Evolutionary conservation across 2,888 invertebrate species (phyloP), one percentile per base, ranked within the genome.

Genomic region (Drosophila dives): DNA sequence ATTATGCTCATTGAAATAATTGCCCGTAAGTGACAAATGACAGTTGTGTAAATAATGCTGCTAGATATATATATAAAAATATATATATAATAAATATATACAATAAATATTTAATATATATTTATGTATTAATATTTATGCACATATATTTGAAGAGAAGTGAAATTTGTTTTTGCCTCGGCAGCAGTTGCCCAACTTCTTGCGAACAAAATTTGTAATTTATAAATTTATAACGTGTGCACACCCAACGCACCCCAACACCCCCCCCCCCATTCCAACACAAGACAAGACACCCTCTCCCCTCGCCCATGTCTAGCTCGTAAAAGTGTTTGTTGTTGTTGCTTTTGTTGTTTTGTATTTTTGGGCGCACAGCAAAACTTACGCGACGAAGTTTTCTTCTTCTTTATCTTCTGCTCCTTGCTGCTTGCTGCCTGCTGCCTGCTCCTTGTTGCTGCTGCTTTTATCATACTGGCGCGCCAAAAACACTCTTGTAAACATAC

Each of bases 221-320:
- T 91, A 91, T 92, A 91, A 91, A 91, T 91, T 92, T 91, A 91
- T 92, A 90, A 91, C 86, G 79, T 77, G 36, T 50, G 58, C 72
- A 38, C 26, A 53, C n/a, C n/a, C 11, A 20, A 32, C 42, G 8
- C 34, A 15, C 23, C 11, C 53, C 53, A 20, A 17, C 10, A 6
- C 23, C 17, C 17, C 15, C 2, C 11, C 10, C 11, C 56, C 10
- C n/a, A 1, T 29, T 29, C 7, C 7, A 80, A 75, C 77, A 68
- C 34, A 50, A 49, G 26, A 23, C 49, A 49, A 63, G 50, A 38
- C 67, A 26, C 23, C 62, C 34, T 4, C 34, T 5, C 12, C 15
- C 23, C 34, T 38, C 15, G 10, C 15, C 50, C 26, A 23, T 29
- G 60, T 58, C 74, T 62, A 50, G 75, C 32, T 73, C 68, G 73